Conservation (phyloP, 2,113 vertebrate species). For the Cyanistes caeruleus region DNA sequence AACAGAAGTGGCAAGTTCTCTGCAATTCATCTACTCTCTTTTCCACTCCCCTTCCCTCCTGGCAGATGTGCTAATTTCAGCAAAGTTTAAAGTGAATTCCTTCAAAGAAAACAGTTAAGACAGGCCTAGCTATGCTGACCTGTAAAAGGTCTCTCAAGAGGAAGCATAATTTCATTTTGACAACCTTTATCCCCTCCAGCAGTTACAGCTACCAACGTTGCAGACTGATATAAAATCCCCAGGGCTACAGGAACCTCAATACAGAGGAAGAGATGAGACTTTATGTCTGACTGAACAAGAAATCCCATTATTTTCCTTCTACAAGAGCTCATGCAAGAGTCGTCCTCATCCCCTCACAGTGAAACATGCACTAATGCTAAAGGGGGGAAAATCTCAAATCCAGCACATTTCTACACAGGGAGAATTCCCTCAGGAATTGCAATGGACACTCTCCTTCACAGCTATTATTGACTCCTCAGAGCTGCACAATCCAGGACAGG, state of each 20-base stretch:
- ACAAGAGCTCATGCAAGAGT: not conserved
- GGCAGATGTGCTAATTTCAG: not conserved
- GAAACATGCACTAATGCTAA: not conserved
- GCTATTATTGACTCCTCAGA: not conserved
- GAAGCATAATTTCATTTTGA: not conserved
- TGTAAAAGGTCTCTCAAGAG: not conserved
- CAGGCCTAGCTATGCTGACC: not conserved
- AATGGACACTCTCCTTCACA: not conserved
- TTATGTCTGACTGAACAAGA: not conserved
- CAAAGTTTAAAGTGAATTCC: not conserved
- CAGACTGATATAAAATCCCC: not conserved
- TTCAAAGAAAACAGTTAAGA: not conserved
- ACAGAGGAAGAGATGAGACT: not conserved
- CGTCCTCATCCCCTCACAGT: not conserved
- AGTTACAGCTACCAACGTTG: not conserved
- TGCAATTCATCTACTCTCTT: not conserved
- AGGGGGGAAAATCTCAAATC: not conserved
- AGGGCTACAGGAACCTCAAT: not conserved
- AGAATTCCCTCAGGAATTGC: not conserved
- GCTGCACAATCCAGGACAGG: not conserved
- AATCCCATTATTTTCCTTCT: not conserved
- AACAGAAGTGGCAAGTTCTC: not conserved
- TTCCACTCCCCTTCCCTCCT: not conserved
- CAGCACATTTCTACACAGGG: not conserved
- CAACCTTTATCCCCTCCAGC: not conserved